Evolutionary conservation across 2,888 invertebrate genomes (phyloP), one percentile per base, ranked within the genome.

Genomic region (Sussaba pulchella): DNA sequence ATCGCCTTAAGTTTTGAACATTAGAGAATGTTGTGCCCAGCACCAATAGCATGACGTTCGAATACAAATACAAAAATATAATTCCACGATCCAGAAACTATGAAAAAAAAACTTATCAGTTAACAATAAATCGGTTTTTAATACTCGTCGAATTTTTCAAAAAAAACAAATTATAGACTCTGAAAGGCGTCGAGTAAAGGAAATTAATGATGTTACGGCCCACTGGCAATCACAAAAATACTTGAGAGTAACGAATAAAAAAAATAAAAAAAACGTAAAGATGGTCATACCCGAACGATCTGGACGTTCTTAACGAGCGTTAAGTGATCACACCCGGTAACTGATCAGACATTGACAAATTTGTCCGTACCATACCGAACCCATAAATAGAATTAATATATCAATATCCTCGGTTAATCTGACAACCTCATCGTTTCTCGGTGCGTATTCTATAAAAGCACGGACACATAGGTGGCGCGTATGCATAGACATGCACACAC

Each of bases 361-460:
- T 24, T 26, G 41, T 26, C 41, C 26, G 69, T 21, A 66, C 17
- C 66, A 36, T n/a, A 36, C 14, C 54, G 69, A 54, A 41, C 41
- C 69, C 69, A 26, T 69, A 69, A 39, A 54, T 41, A 69, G 69
- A 69, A 69, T 69, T 54, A 54, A 69, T 69, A 69, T 54, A 64
- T 64, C 64, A 45, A 43, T 17, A 54, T 54, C 41, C 69, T 43
- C n/a, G 69, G 69, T 54, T 69, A 69, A 69, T 69, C 69, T 54
- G 69, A 69, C 69, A 69, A 54, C 26, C 26, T 31, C 54, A 21
- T 69, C 69, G 78, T 82, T 70, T 43, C 80, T 21, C 52, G 69
- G 63, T 73, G 17, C 21, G 21, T 71, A 19, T 14, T 31, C 36
- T 9, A 31, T 57, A n/a, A n/a, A n/a, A n/a, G n/a, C n/a, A 14